A percentile compares a stretch with the other conserved stretches of the same genome.
Evolutionary conservation across 1,140 invertebrate species (phyloP).

Genomic region (Agraylea sexmaculata): DNA sequence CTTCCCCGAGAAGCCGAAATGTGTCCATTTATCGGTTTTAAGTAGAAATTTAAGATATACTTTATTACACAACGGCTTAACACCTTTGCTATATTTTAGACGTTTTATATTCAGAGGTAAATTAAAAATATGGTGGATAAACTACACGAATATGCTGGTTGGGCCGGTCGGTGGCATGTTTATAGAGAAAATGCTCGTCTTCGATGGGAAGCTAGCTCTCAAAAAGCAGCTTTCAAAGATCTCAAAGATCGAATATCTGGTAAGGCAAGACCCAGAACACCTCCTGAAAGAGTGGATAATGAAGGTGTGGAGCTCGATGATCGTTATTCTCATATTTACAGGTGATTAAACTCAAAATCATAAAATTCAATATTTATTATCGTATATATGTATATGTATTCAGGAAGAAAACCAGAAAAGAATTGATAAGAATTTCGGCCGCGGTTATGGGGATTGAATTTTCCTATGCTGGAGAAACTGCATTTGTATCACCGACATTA

Average conservation of each 20-base stretch:
- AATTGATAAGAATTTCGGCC: conserved; percentile 78
- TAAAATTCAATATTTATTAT: conserved; percentile 1
- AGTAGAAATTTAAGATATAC: neutral
- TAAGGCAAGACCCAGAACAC: too few relatives aligned
- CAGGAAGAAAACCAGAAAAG: conserved; percentile 67
- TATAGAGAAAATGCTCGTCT: conserved; percentile 49
- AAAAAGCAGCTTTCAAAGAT: too few relatives aligned
- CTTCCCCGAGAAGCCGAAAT: neutral
- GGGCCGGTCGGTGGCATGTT: conserved; percentile 56
- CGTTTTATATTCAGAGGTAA: neutral
- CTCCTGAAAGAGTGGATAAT: conserved; percentile 28
- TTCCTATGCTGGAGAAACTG: conserved; percentile 93
- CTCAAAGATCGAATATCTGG: too few relatives aligned
- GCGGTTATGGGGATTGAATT: conserved; percentile 97
- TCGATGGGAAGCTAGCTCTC: conserved; percentile 41
- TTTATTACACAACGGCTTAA: conserved; percentile 21
- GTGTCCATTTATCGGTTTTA: conserved; percentile 4
- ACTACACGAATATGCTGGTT: conserved; percentile 64
- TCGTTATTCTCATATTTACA: conserved; percentile 1
- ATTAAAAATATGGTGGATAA: conserved; percentile 49
- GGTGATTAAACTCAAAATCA: neutral
- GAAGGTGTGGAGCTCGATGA: conserved; percentile 26
- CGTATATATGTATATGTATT: conserved; percentile 9
- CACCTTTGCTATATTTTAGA: conserved; percentile 18
- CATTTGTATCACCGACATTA: conserved; percentile 90